These are phyloP conservation scores for Incurvaria masculella DNA, from an alignment of 2,888 invertebrate genomes.

Conservation along the genomic window DNA sequence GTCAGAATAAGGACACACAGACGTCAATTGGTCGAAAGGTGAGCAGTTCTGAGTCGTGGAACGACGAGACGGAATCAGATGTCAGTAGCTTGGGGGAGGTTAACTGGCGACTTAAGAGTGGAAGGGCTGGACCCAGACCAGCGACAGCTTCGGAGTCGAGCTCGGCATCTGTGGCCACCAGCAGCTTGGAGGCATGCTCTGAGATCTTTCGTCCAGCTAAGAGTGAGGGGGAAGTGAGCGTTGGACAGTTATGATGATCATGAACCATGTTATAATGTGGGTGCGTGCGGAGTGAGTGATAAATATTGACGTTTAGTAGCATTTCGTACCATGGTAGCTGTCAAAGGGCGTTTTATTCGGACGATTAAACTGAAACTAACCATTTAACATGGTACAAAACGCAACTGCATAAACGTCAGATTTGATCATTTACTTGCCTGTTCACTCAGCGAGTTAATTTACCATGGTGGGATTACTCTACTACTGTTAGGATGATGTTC, in stretches of 20 bases:
- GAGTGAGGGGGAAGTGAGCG: conserved; percentile 35
- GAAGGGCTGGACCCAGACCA: conserved; percentile 15
- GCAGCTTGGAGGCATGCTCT: conserved; percentile 28
- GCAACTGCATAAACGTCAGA: no score
- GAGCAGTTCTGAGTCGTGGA: conserved; percentile 36
- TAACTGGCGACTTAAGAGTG: conserved; percentile 25
- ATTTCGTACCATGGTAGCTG: no score
- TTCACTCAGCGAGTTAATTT: no score
- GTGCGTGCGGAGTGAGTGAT: no score
- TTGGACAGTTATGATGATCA: conserved; percentile 17
- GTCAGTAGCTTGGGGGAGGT: conserved; percentile 48
- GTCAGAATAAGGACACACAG: conserved; percentile 1
- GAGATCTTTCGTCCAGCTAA: conserved; percentile 21
- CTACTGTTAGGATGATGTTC: no score
- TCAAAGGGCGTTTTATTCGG: no score
- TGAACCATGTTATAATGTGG: no score
- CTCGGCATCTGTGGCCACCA: conserved; percentile 27
- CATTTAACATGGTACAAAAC: no score
- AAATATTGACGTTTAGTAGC: no score
- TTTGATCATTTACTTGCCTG: no score
- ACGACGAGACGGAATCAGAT: conserved; percentile 41
- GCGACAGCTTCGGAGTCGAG: conserved; percentile 31
- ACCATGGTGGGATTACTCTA: no score
- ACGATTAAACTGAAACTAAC: no score
- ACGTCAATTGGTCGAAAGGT: conserved; percentile 16